These are phyloP conservation scores for Ennomos erosarius DNA, from an alignment of 2,888 invertebrate species.

Conservation along the genomic window DNA sequence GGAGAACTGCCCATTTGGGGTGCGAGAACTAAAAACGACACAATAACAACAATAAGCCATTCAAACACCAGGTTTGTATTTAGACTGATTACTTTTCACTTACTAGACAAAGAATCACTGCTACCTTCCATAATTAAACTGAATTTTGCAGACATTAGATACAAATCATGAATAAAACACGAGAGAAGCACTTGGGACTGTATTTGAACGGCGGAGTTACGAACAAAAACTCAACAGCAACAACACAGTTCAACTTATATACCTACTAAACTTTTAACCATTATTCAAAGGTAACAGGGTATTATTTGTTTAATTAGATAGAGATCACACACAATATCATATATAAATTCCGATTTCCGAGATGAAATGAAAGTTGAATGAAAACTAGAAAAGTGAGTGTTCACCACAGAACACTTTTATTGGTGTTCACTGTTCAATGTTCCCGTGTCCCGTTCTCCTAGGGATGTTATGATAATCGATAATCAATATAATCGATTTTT, in stretches of 20 bases:
- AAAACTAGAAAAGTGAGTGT: too few relatives aligned
- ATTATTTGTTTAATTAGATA: too few relatives aligned
- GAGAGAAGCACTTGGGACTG: slow-evolving; percentile 4
- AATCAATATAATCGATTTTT: too few relatives aligned
- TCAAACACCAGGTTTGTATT: slow-evolving; percentile 30
- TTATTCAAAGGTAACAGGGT: background rate
- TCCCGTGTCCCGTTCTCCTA: too few relatives aligned
- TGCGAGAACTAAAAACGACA: slow-evolving; percentile 58
- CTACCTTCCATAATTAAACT: slow-evolving; percentile 70
- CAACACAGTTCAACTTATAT: background rate
- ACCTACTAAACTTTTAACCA: slow-evolving; percentile 3
- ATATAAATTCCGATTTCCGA: too few relatives aligned
- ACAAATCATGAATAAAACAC: slow-evolving; percentile 22
- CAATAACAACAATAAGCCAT: background rate
- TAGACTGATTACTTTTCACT: slow-evolving; percentile 37
- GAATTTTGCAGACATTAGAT: slow-evolving; percentile 26
- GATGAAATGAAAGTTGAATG: too few relatives aligned
- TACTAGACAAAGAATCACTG: slow-evolving; percentile 75
- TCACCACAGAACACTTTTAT: too few relatives aligned
- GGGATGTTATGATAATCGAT: too few relatives aligned
- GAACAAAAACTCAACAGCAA: too few relatives aligned
- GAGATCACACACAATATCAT: too few relatives aligned
- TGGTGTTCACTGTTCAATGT: too few relatives aligned
- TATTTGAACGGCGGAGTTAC: slow-evolving; percentile 28
- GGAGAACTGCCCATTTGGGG: slow-evolving; percentile 74